Evolutionary conservation across 2,113 vertebrate genomes (phyloP), one percentile per base, ranked within the genome.

Genomic region (Pelmatolapia mariae): DNA sequence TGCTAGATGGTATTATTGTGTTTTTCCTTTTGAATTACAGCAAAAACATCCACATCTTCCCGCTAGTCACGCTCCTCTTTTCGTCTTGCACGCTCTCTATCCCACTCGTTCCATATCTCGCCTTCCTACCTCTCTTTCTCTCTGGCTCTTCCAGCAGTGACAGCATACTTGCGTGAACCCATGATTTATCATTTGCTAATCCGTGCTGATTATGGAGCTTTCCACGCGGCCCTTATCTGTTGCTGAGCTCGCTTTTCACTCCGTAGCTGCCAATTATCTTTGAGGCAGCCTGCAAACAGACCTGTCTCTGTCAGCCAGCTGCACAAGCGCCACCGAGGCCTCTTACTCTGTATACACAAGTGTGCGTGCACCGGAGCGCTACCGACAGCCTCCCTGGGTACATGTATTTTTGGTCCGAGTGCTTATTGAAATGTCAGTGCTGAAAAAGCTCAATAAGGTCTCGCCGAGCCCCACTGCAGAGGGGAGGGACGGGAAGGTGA

Each of bases 111-210:
- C 86, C 66, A 43, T 90, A 85, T 90, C 87, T 89, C 79, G 83
- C 24, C 84, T 84, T 84, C 54, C 86, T 87, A 31, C 83, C 71
- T 76, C 83, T 85, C 57, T 45, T 50, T 33, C 81, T 84, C 19
- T 71, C n/a, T 3, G 0, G 7, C 86, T 89, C 86, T 84, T 87
- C 86, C 89, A 83, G 92, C 94, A 85, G 90, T 92, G 94, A 94
- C 93, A 91, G 93, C 93, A 92, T 89, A 95, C 92, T 94, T 91
- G 81, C 88, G 88, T 92, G 91, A 94, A 93, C 89, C 87, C 88
- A 31, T 94, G 92, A 96, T 96, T 95, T 96, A 95, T 96, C 94
- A 92, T 95, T 95, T 87, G 91, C 94, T 96, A 96, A 97, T 96
- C 96, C 95, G 33, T 63, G 93, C 92, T 95, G 95, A 96, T 96